These are phyloP conservation scores for Aulostomus chinensis DNA, from an alignment of 2,797 vertebrate genomes.

Conservation along the genomic window DNA sequence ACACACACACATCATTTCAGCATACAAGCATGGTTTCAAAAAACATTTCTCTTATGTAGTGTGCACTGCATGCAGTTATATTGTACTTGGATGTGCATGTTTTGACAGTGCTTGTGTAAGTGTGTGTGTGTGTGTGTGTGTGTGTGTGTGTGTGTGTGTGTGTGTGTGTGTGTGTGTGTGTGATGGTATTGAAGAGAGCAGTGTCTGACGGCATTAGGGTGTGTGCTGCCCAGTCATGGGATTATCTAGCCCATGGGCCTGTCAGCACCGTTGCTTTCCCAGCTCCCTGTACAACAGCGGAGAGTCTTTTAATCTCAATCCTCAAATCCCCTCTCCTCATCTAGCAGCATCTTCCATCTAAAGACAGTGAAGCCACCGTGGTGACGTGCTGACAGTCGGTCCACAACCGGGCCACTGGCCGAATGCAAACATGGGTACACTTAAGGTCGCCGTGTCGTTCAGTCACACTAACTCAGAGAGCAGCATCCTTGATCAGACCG, in stretches of 20 bases:
- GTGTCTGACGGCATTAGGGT: constrained; percentile 60
- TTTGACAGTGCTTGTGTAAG: constrained; percentile 54
- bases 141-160: constrained; percentile 45
- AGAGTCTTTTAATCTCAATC: constrained; percentile 77
- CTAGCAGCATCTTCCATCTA: constrained; percentile 66
- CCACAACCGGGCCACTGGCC: constrained; percentile 18
- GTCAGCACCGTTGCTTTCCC: constrained; percentile 84
- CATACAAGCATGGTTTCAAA: too few relatives aligned
- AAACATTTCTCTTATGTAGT: constrained; percentile 20
- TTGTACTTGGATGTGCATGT: constrained; percentile 38
- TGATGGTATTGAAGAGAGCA: constrained; percentile 58
- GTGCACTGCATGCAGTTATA: constrained; percentile 23
- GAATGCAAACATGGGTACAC: constrained; percentile 33
- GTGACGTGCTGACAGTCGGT: constrained; percentile 18
- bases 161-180: constrained; percentile 41
- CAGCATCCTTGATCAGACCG: constrained; percentile 35
- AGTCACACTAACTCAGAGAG: constrained; percentile 40
- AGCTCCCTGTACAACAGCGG: constrained; percentile 80
- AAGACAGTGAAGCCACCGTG: constrained; percentile 12
- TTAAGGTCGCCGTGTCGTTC: constrained; percentile 42
- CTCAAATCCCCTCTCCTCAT: constrained; percentile 76
- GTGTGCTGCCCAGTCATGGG: constrained; percentile 82
- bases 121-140: constrained; percentile 42
- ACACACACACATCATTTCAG: too few relatives aligned
- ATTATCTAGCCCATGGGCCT: constrained; percentile 88